Evolutionary conservation across 2,888 invertebrate species (phyloP).

Genomic region (Crematogaster levior): DNA sequence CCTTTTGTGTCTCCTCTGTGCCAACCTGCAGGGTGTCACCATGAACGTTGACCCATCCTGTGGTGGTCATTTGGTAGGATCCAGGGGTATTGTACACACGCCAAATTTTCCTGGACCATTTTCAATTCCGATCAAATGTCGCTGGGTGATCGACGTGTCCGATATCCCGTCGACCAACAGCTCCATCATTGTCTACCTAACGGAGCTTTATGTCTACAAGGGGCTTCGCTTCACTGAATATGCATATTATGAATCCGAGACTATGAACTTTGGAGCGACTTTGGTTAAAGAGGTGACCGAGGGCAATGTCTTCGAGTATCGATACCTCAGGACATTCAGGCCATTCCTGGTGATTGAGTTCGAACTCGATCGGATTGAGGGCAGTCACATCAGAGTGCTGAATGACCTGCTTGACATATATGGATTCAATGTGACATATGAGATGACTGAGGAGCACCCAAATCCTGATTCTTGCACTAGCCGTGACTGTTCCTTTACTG

Average conservation of each 20-base stretch:
- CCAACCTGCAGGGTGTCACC: constrained; percentile 27
- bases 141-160: constrained; percentile 95
- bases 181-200: constrained; percentile 94
- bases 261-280: constrained; percentile 89
- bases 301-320: constrained; percentile 89
- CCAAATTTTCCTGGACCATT: constrained; percentile 95
- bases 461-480: constrained; percentile 91
- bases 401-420: constrained; percentile 94
- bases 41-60: constrained; percentile 85
- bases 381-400: constrained; percentile 93
- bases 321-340: constrained; percentile 88
- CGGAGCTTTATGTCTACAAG: constrained; percentile 94
- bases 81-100: constrained; percentile 91
- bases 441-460: constrained; percentile 88
- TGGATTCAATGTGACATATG: constrained; percentile 97
- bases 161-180: constrained; percentile 86
- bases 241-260: constrained; percentile 90
- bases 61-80: constrained; percentile 89
- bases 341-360: constrained; percentile 94
- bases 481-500: constrained; percentile 93
- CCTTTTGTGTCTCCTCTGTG: constrained; percentile 49
- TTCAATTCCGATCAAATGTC: constrained; percentile 93
- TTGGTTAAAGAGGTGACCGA: constrained; percentile 90
- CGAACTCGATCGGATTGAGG: constrained; percentile 90
- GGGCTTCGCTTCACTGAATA: constrained; percentile 92